These are phyloP conservation scores for Bubo blakistoni DNA, from an alignment of 2,113 vertebrate species.

Conservation along the genomic window DNA sequence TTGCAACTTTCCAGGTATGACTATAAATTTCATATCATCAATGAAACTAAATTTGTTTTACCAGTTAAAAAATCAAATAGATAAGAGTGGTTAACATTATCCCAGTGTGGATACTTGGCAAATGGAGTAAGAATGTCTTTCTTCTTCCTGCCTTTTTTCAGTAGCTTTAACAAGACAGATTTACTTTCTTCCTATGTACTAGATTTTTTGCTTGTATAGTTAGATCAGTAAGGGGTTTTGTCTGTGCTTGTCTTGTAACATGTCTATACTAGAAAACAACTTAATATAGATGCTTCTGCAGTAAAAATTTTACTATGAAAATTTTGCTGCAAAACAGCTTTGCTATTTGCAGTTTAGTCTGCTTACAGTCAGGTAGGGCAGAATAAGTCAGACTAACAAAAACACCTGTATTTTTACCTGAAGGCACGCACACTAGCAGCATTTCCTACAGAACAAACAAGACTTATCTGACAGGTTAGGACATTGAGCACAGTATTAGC, in stretches of 20 bases:
- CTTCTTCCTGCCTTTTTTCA: not conserved
- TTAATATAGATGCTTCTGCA: not conserved
- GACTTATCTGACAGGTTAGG: not conserved
- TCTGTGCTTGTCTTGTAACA: not conserved
- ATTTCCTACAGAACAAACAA: not conserved
- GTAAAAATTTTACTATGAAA: not conserved
- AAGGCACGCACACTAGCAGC: not conserved
- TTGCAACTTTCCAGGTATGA: slow-evolving; percentile 93
- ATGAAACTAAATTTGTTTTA: not conserved
- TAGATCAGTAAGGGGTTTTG: not conserved
- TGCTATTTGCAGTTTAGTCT: not conserved
- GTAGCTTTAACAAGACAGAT: not conserved
- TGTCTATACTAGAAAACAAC: not conserved
- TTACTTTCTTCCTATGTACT: not conserved
- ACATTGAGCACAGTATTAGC: not conserved
- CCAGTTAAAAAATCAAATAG: not conserved
- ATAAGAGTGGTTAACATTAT: not conserved
- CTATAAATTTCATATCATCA: not conserved
- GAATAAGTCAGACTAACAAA: not conserved
- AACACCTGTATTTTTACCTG: not conserved
- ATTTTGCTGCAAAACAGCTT: not conserved
- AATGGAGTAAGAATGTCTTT: not conserved
- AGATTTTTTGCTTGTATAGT: not conserved
- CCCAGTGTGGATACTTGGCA: not conserved
- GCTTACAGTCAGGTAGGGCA: not conserved